Base-by-base conservation (phyloP, 1,140 invertebrate species). In the Pogonomyrmex californicus region DNA sequence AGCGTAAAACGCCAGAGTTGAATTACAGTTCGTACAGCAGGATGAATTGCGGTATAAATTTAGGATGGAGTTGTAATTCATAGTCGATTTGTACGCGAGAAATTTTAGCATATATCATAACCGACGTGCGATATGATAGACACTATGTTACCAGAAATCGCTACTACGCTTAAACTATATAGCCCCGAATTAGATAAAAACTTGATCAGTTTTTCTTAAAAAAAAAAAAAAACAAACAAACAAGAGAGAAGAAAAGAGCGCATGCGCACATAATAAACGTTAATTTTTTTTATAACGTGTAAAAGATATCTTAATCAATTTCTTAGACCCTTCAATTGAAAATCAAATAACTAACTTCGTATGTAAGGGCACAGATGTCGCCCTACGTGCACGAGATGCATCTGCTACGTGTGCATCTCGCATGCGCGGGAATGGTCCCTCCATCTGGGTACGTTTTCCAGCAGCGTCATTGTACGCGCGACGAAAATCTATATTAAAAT, bases 401-500 rank as follows among this genome's bases (percentile, higher is more conserved):
- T 54, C 62, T 58, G 54, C 56, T 54, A 54, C n/a, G 12, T 2
- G 30, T 56, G 7, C 7, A 76, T 14, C n/a, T 17, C 77, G 68
- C 58, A 10, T 62, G 54, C 68, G 65, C 30, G n/a, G 71, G 51
- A 56, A n/a, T 70, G 73, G 92, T 92, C 88, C 90, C 70, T 92
- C 90, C 91, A 91, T 91, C 88, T 85, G 70, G 33, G 6, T 54
- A 30, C 10, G 14, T 38, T 77, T 30, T 75, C 47, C 66, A 87
- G 47, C 58, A 83, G 88, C 70, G 88, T 83, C 76, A 87, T 85
- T 1, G 60, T 70, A 78, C 44, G 88, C 88, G 77, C 85, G 54
- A 49, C 75, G n/a, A 93, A 93, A 94, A 94, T 94, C 94, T 92
- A 95, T 94, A 94, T 94, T 94, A 94, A 95, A 94, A 95, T 95